These are phyloP conservation scores for Cremastinae sp. DNA, from an alignment of 2,888 invertebrate species.

Conservation along the genomic window DNA sequence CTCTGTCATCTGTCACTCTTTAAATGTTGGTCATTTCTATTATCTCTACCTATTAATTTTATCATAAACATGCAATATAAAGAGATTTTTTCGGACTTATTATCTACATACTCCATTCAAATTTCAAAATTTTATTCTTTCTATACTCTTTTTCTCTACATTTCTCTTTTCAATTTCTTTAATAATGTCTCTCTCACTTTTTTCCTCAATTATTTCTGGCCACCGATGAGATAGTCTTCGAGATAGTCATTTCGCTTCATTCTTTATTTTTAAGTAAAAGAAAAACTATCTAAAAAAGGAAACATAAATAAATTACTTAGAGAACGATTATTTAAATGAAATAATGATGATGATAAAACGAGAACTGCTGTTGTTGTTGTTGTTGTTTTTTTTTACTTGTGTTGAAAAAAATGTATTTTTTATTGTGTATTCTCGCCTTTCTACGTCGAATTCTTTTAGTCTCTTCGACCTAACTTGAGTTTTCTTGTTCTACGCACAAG, in stretches of 20 bases:
- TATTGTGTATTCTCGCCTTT: constrained; percentile 55
- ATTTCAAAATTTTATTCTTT: constrained; percentile 26
- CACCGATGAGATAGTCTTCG: constrained; percentile 39
- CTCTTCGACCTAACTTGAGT: constrained; percentile 68
- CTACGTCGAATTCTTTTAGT: constrained; percentile 62
- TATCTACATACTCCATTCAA: constrained; percentile 46
- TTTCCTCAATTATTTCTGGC: constrained; percentile 41
- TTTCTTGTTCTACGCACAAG: constrained; percentile 68
- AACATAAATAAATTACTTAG: constrained; percentile 1
- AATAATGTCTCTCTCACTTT: constrained; percentile 25
- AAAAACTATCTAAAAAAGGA: constrained; percentile 16
- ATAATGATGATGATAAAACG: constrained; percentile 17
- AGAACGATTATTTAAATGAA: neutral
- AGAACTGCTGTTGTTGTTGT: no score
- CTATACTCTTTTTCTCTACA: constrained; percentile 24
- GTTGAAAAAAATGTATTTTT: neutral
- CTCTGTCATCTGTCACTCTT: constrained; percentile 60
- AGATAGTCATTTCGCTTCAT: constrained; percentile 9
- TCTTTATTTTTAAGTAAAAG: constrained; percentile 13
- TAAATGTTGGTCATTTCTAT: constrained; percentile 60
- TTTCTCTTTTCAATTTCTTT: constrained; percentile 27
- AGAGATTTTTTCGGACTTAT: constrained; percentile 38
- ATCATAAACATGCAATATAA: constrained; percentile 47
- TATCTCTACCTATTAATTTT: constrained; percentile 52
- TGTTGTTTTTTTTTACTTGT: constrained; percentile 22